Evolutionary conservation across 1,140 invertebrate species (phyloP).

Genomic region (Leptinotarsa undecemlineata): DNA sequence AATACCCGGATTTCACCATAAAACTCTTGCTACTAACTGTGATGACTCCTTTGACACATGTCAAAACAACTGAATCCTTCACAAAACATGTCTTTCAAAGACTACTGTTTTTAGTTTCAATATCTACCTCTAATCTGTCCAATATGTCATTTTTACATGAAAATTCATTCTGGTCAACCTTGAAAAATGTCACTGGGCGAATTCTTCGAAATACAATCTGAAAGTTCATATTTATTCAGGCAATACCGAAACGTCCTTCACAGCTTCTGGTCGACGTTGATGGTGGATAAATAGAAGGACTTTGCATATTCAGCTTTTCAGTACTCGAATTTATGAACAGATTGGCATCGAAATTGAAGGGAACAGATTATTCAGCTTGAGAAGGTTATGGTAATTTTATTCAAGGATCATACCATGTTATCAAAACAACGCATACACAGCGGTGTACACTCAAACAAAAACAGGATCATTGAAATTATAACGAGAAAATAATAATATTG

Average conservation of each 20-base stretch:
- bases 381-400: background rate
- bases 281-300: background rate
- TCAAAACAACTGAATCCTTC: background rate
- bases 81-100: background rate
- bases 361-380: background rate
- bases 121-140: background rate
- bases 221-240: conserved; percentile 2
- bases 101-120: background rate
- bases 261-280: background rate
- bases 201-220: background rate
- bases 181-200: background rate
- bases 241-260: background rate
- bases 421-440: background rate
- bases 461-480: no score
- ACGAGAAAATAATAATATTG: no score
- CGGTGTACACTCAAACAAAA: background rate
- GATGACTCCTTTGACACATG: background rate
- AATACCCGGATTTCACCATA: no score
- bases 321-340: conserved; percentile 2
- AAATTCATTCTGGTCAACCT: background rate
- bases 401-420: background rate
- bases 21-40: no score
- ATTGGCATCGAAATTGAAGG: background rate
- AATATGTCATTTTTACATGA: background rate
- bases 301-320: background rate